Evolutionary conservation across 2,113 vertebrate genomes (phyloP).

Genomic region (Pituophis catenifer): DNA sequence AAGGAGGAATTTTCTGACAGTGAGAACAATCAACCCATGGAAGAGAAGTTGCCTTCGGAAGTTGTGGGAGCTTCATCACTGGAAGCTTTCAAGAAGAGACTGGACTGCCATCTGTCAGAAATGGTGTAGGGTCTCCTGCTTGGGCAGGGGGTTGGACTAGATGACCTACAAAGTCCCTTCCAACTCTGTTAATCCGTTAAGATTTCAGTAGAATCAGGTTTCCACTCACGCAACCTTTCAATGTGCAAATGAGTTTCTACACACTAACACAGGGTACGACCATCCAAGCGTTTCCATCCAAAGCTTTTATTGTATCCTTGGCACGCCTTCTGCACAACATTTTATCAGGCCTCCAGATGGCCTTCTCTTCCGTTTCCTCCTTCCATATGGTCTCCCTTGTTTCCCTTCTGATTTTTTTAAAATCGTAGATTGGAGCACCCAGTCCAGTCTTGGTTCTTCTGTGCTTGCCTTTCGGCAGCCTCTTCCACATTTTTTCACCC

Average conservation of each 20-base stretch:
- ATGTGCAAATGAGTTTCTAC: background rate
- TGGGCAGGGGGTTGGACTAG: too few relatives aligned
- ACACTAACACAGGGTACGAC: background rate
- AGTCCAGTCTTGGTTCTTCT: background rate
- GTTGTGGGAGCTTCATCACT: too few relatives aligned
- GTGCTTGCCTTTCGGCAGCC: background rate
- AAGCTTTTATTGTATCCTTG: background rate
- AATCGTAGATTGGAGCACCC: background rate
- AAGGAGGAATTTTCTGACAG: too few relatives aligned
- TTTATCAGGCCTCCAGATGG: background rate
- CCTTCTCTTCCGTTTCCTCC: background rate
- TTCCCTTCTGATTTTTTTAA: background rate
- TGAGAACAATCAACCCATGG: too few relatives aligned
- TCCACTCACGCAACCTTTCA: background rate
- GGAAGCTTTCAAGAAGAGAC: too few relatives aligned
- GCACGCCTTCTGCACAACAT: background rate
- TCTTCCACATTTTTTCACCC: background rate
- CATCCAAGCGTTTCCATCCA: background rate
- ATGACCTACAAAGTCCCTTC: too few relatives aligned
- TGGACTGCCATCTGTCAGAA: too few relatives aligned
- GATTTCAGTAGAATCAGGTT: background rate
- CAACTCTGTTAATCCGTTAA: too few relatives aligned
- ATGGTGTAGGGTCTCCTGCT: too few relatives aligned
- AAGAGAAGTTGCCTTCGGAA: too few relatives aligned
- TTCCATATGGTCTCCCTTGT: background rate